Conservation (phyloP, 2,888 invertebrate species). For the Mycalesis mineus region DNA sequence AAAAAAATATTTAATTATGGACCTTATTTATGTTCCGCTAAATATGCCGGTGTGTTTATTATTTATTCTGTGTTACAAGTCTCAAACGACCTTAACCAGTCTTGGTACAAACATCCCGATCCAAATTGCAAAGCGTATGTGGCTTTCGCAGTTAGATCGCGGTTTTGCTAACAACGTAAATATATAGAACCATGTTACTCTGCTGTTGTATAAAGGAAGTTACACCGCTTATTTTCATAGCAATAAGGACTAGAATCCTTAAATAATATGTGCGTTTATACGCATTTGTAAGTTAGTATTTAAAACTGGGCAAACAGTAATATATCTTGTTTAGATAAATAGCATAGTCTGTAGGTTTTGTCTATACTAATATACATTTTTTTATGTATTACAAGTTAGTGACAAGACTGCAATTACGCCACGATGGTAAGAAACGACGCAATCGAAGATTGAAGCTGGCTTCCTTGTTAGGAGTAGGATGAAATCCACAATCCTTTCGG, state of each 20-base stretch:
- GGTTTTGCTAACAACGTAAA: conserved; percentile 8
- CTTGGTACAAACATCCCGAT: neutral
- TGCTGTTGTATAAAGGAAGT: neutral
- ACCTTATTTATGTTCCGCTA: too few species aligned
- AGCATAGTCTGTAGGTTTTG: neutral
- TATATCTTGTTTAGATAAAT: neutral
- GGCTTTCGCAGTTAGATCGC: conserved; percentile 8
- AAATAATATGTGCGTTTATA: too few species aligned
- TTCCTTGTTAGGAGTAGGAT: too few species aligned
- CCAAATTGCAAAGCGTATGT: neutral
- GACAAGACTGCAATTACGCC: too few species aligned
- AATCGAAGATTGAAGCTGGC: too few species aligned
- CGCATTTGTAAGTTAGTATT: neutral
- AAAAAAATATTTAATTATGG: too few species aligned
- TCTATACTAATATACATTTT: too few species aligned
- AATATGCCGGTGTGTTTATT: too few species aligned
- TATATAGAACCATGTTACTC: neutral
- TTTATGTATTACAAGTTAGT: too few species aligned
- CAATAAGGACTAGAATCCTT: neutral
- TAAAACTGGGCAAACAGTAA: neutral
- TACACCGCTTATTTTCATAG: neutral
- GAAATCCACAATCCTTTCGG: too few species aligned
- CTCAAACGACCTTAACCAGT: neutral
- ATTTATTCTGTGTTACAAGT: too few species aligned
- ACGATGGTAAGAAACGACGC: too few species aligned